Evolutionary conservation across 2,888 invertebrate species (phyloP), one percentile per base, ranked within the genome.

Genomic region (Teleogryllus oceanicus): DNA sequence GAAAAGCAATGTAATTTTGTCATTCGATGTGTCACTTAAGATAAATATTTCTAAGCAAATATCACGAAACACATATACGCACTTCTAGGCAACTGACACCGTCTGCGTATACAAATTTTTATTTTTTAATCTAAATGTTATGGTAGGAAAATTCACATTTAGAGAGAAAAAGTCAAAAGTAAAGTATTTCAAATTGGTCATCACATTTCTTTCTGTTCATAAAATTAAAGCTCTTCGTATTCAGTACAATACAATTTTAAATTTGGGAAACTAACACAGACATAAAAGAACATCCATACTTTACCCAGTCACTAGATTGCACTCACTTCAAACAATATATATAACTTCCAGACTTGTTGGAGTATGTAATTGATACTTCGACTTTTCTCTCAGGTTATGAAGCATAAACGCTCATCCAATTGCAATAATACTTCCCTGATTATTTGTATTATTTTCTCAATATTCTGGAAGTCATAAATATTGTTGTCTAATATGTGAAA

Each of bases 161-260:
- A 62, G 62, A 62, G 62, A 62, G 62, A 18, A 62, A 13, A 62
- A 18, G 13, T 62, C 62, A 62, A 62, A 62, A 62, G 62, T 62
- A 62, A 62, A 62, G n/a, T n/a, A 62, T 62, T 62, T n/a, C 12
- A 62, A 62, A 62, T 62, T 62, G 62, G 62, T 62, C 62, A 62
- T 62, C n/a, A 13, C 62, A 62, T 62, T n/a, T 18, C 37, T 37
- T 37, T 37, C 37, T 62, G 13, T 62, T 62, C 62, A 62, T 62
- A 62, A 62, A 62, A 62, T 62, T 62, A 62, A 62, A 62, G 62
- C 62, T 62, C 62, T 62, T n/a, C 8, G 13, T 62, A 37, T 62
- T 62, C 62, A 62, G 62, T 62, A 62, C 13, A 62, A 62, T 62
- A 18, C 62, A 62, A 37, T 37, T 37, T 37, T 37, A 4, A 62